These are phyloP conservation scores for Euwallacea similis DNA, from an alignment of 1,140 invertebrate genomes.

Conservation along the genomic window DNA sequence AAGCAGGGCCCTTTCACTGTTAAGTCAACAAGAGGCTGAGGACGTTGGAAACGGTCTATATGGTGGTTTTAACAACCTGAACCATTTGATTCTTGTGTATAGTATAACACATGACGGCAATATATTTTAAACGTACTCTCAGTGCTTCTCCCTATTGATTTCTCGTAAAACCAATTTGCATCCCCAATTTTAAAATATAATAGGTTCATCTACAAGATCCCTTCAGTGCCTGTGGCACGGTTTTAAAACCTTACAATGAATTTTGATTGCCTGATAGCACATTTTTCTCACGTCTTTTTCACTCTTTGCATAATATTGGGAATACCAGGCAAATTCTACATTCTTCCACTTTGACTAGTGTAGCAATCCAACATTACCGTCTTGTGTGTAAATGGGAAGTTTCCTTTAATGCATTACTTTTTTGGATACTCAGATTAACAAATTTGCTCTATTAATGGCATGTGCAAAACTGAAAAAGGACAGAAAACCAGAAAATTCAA, in stretches of 20 bases:
- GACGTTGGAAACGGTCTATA: background rate
- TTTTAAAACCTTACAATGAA: conserved; percentile 52
- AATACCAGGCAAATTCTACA: background rate
- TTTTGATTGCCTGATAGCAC: conserved; percentile 49
- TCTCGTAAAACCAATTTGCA: conserved; percentile 9
- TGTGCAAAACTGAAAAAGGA: too few species aligned
- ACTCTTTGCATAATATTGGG: conserved; percentile 11
- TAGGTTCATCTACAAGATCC: conserved; percentile 17
- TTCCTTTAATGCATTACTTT: too few species aligned
- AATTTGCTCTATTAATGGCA: too few species aligned
- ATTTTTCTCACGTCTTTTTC: conserved; percentile 44
- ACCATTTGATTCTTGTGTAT: too few species aligned
- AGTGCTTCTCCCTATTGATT: too few species aligned
- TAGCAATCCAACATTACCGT: too few species aligned
- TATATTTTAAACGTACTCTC: too few species aligned
- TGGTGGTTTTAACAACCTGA: too few species aligned
- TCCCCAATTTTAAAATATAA: conserved; percentile 21
- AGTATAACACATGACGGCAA: too few species aligned
- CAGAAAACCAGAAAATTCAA: too few species aligned
- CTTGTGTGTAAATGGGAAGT: too few species aligned
- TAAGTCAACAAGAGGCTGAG: conserved; percentile 24
- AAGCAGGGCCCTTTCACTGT: conserved; percentile 23
- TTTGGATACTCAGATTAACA: too few species aligned
- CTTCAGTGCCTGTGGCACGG: conserved; percentile 21
- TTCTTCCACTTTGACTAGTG: background rate